Evolutionary conservation across 1,140 invertebrate species (phyloP).

Genomic region (Drosophila mayri): DNA sequence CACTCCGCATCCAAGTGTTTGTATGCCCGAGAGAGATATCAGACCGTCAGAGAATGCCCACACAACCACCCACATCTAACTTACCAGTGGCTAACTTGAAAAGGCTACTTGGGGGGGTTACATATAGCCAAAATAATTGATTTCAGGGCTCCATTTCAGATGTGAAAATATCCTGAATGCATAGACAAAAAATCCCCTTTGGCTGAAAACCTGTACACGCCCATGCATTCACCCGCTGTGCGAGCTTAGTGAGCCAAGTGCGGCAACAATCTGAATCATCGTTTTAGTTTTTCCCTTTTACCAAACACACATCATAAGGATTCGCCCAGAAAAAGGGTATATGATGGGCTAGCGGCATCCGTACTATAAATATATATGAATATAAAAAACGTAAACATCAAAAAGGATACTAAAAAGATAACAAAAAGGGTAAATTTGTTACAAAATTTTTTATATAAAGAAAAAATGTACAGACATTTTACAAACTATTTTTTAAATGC

Average conservation of each 20-base stretch:
- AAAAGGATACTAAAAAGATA: no score
- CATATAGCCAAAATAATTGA: not conserved
- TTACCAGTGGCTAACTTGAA: not conserved
- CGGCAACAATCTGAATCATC: constrained; percentile 79
- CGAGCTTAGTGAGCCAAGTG: constrained; percentile 64
- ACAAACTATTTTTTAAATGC: no score
- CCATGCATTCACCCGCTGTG: constrained; percentile 29
- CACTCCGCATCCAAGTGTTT: constrained; percentile 75
- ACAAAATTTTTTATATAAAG: no score
- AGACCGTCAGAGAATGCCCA: constrained; percentile 11
- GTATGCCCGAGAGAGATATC: constrained; percentile 42
- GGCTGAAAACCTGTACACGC: not conserved
- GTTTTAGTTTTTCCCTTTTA: constrained; percentile 50
- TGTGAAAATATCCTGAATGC: not conserved
- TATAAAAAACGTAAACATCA: not conserved
- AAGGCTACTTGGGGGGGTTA: not conserved
- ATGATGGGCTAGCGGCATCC: not conserved
- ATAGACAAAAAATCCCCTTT: not conserved
- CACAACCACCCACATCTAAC: constrained; percentile 6
- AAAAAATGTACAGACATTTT: not conserved
- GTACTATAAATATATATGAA: not conserved
- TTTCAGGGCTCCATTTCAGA: not conserved
- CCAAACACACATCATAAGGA: constrained; percentile 8
- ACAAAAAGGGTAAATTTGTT: not conserved
- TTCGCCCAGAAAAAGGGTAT: constrained; percentile 8